A percentile compares a stretch with the other conserved stretches of the same genome.
Evolutionary conservation across 2,797 vertebrate genomes (phyloP).

Genomic region (Vespertilio murinus): DNA sequence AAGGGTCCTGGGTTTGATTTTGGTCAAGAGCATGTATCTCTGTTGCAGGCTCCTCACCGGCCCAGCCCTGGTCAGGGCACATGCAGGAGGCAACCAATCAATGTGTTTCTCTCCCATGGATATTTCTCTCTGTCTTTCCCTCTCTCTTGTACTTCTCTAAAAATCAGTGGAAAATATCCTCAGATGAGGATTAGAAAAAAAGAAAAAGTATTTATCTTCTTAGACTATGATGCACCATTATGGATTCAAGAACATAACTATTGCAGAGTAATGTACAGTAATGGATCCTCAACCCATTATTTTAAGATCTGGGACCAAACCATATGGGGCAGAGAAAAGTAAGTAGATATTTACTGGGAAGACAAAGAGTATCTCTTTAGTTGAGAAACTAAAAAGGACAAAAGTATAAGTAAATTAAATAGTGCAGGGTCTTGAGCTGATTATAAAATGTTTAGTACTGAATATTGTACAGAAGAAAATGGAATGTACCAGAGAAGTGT

Average conservation of each 20-base stretch:
- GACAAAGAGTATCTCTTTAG: background rate
- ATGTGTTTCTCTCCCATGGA: too few species aligned
- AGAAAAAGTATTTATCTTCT: background rate
- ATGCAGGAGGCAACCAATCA: too few species aligned
- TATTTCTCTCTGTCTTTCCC: too few species aligned
- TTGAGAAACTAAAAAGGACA: background rate
- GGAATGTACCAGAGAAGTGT: background rate
- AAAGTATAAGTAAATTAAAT: background rate
- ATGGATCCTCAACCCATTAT: background rate
- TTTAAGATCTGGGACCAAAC: background rate
- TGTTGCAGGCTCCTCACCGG: too few species aligned
- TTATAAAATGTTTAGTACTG: background rate
- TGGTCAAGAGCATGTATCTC: too few species aligned
- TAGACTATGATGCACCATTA: background rate
- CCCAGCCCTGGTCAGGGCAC: too few species aligned
- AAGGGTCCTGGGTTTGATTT: too few species aligned
- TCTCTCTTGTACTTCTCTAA: too few species aligned
- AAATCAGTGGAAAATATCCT: too few species aligned
- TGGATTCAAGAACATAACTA: background rate
- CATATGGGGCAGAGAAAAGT: background rate
- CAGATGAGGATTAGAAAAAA: too few species aligned
- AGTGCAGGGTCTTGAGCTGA: background rate
- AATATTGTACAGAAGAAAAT: background rate
- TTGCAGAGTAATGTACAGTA: background rate
- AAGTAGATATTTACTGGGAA: background rate